These are phyloP conservation scores for Myrmecobius fasciatus DNA, from an alignment of 2,113 vertebrate genomes.

Conservation along the genomic window DNA sequence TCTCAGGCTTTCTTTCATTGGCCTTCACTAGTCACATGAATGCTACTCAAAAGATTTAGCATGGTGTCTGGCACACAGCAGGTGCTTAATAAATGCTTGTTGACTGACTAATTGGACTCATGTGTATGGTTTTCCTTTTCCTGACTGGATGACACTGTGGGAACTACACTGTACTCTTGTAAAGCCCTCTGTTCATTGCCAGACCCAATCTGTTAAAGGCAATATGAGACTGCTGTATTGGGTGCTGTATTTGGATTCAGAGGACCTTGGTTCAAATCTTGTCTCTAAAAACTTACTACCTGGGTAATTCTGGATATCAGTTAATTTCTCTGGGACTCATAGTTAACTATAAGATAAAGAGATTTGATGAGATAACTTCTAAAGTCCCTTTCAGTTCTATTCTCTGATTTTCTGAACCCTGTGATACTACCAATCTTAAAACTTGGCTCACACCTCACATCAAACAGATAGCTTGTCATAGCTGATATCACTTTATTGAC, in stretches of 20 bases:
- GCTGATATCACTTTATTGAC: background rate
- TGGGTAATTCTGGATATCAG: background rate
- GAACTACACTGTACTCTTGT: background rate
- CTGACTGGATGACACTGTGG: too few relatives aligned
- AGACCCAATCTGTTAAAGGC: background rate
- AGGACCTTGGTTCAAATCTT: background rate
- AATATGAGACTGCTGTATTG: too few relatives aligned
- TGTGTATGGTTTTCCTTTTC: too few relatives aligned
- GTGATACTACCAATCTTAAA: background rate
- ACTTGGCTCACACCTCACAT: background rate
- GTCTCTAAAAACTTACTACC: background rate
- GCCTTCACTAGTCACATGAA: background rate
- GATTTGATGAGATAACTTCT: background rate
- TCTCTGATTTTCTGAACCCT: background rate
- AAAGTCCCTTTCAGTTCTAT: background rate
- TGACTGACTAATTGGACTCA: too few relatives aligned
- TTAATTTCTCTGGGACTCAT: background rate
- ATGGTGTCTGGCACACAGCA: background rate
- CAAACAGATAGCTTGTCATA: background rate
- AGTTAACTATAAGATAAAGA: background rate
- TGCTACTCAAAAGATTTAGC: too few relatives aligned
- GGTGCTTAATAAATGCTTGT: background rate
- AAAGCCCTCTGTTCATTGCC: background rate
- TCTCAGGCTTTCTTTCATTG: background rate
- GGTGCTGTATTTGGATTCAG: background rate